Evolutionary conservation across 2,113 vertebrate genomes (phyloP).

Genomic region (Edolisoma coerulescens): DNA sequence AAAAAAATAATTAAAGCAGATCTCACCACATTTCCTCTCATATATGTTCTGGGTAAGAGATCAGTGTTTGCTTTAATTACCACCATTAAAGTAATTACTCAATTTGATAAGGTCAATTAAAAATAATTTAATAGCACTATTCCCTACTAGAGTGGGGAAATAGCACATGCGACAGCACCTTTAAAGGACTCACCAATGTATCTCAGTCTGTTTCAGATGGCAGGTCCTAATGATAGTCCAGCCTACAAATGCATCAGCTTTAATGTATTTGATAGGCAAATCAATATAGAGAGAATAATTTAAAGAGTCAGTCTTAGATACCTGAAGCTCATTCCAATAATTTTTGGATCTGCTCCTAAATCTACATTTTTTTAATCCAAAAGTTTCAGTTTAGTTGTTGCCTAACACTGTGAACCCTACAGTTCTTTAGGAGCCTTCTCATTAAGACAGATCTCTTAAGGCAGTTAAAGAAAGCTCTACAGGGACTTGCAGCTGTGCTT

Average conservation of each 20-base stretch:
- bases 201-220: not conserved
- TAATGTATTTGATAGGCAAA: not conserved
- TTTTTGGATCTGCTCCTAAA: not conserved
- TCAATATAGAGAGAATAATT: not conserved
- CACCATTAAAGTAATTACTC: not conserved
- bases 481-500: not conserved
- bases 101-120: conserved; percentile 8
- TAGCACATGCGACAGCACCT: not conserved
- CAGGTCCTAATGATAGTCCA: not conserved
- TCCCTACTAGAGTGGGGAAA: not conserved
- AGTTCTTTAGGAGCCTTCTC: not conserved
- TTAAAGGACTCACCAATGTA: not conserved
- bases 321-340: not conserved
- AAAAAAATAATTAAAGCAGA: not conserved
- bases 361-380: not conserved
- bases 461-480: not conserved
- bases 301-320: not conserved
- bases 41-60: not conserved
- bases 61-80: conserved; percentile 6
- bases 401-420: not conserved
- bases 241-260: not conserved
- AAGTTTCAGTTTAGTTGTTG: not conserved
- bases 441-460: not conserved
- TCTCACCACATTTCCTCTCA: not conserved
- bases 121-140: conserved; percentile 1